Evolutionary conservation across 2,888 invertebrate species (phyloP).

Genomic region (Physocephala rufipes): DNA sequence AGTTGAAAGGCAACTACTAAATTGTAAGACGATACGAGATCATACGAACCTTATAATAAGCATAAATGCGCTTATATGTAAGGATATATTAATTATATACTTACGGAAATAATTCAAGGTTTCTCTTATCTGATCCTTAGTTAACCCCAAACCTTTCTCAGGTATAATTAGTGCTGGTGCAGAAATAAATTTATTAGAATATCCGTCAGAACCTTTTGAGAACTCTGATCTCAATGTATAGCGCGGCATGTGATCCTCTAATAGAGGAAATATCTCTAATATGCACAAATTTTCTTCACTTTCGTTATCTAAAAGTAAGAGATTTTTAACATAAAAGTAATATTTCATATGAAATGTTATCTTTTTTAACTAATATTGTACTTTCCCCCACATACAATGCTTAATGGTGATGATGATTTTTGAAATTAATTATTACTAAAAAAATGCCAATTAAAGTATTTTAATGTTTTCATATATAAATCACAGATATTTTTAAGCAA

Average conservation of each 20-base stretch:
- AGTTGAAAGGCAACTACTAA: too few species aligned
- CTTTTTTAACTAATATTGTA: too few species aligned
- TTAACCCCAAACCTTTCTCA: conserved; percentile 80
- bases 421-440: background rate
- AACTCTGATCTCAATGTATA: conserved; percentile 94
- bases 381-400: too few species aligned
- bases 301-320: conserved; percentile 78
- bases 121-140: conserved; percentile 94
- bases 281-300: conserved; percentile 92
- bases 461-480: too few species aligned
- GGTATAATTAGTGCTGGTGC: conserved; percentile 82
- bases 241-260: conserved; percentile 94
- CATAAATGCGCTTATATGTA: too few species aligned
- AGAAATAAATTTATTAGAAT: conserved; percentile 78
- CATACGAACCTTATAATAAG: too few species aligned
- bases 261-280: conserved; percentile 93
- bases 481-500: too few species aligned
- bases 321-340: too few species aligned
- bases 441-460: too few species aligned
- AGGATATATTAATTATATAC: conserved; percentile 65
- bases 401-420: background rate
- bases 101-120: conserved; percentile 97
- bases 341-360: too few species aligned
- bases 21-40: too few species aligned
- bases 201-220: conserved; percentile 90